These are phyloP conservation scores for Eupelmus urozonus DNA, from an alignment of 2,888 invertebrate genomes.

Conservation along the genomic window DNA sequence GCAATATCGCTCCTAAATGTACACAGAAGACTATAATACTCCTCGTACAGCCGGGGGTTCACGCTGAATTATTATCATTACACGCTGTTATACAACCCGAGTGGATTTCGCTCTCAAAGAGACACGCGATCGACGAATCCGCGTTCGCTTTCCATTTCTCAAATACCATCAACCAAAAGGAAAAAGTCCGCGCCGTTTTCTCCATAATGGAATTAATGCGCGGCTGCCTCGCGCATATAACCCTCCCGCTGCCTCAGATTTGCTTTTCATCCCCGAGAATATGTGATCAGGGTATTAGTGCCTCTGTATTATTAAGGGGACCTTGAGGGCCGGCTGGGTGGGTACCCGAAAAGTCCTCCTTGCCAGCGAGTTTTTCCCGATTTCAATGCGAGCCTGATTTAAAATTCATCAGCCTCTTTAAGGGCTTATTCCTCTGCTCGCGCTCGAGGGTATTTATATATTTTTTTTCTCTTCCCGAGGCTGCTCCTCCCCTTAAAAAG, in stretches of 20 bases:
- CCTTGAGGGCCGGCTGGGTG: constrained; percentile 57
- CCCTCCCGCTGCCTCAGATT: constrained; percentile 66
- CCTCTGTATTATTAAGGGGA: constrained; percentile 72
- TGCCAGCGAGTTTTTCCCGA: constrained; percentile 71
- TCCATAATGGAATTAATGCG: constrained; percentile 77
- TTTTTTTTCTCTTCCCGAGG: background rate
- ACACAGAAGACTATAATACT: no score
- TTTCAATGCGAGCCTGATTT: constrained; percentile 76
- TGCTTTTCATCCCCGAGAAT: constrained; percentile 75
- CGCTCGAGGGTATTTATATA: constrained; percentile 74
- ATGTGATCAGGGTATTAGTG: constrained; percentile 78
- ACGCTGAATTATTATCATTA: constrained; percentile 55
- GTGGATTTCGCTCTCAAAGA: background rate
- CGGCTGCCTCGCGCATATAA: constrained; percentile 68
- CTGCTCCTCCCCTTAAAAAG: background rate
- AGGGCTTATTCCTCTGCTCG: constrained; percentile 76
- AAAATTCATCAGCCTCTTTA: constrained; percentile 77
- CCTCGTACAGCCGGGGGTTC: constrained; percentile 33
- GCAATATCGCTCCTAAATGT: no score
- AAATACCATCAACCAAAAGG: background rate
- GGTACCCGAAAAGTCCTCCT: constrained; percentile 71
- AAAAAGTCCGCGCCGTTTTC: constrained; percentile 43
- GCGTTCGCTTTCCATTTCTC: background rate
- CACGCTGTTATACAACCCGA: constrained; percentile 33
- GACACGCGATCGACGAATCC: constrained; percentile 26